phyloP scores from a whole-genome alignment of 2,888 invertebrate species.

The Patella pellucida region DNA sequence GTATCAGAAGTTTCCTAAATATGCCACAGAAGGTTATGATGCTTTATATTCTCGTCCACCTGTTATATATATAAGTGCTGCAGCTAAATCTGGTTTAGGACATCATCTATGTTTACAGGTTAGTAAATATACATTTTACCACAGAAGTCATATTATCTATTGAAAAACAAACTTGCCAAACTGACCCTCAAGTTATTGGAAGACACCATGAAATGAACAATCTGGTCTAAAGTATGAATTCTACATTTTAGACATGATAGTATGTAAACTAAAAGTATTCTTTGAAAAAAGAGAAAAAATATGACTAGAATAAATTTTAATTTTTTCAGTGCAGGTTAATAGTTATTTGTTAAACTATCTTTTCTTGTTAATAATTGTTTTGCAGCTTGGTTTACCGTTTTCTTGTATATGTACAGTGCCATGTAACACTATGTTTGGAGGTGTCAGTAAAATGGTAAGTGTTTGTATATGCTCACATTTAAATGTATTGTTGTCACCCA shows the following conservation, averaged over 20 bases:
- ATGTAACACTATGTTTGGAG: conserved; percentile 77
- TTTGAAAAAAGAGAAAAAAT: too few species aligned
- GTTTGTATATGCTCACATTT: background rate
- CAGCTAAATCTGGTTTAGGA: conserved; percentile 68
- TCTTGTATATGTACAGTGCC: conserved; percentile 89
- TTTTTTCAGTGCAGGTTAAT: too few species aligned
- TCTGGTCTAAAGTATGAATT: too few species aligned
- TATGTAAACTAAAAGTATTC: too few species aligned
- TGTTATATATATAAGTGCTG: conserved; percentile 74
- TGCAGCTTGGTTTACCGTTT: conserved; percentile 84
- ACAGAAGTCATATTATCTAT: too few species aligned
- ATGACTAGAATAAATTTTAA: too few species aligned
- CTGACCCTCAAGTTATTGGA: too few species aligned
- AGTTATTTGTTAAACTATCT: too few species aligned
- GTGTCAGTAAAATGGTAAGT: conserved; percentile 80
- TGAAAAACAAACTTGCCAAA: too few species aligned
- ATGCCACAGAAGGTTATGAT: conserved; percentile 85
- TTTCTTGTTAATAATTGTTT: conserved; percentile 15
- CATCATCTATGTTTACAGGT: conserved; percentile 70
- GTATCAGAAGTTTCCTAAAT: conserved; percentile 85
- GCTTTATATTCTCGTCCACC: conserved; percentile 87
- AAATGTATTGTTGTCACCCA: too few species aligned
- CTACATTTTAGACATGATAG: too few species aligned
- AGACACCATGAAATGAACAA: too few species aligned
- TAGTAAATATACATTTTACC: background rate